Evolutionary conservation across 2,888 invertebrate species (phyloP), one percentile per base, ranked within the genome.

Genomic region (Cyclophora punctaria): DNA sequence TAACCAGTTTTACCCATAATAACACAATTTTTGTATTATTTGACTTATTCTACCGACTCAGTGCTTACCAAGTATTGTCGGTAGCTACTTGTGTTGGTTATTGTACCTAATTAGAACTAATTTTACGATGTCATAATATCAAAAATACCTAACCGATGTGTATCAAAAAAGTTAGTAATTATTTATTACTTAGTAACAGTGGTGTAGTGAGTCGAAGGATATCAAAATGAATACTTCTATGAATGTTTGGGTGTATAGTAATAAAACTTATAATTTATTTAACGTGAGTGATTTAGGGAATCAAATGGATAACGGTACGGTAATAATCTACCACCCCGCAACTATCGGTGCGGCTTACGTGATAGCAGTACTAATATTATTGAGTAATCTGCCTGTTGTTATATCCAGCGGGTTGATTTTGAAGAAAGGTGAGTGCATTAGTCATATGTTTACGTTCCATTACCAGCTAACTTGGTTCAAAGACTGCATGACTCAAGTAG

Each of bases 321-420:
- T 20, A 20, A 20, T 20, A 20, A 20, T 20, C 20, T 20, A 20
- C 20, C 20, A 20, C 20, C 20, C 20, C 20, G 20, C 20, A 20
- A 20, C 20, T 20, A 20, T 20, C 2, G 20, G 20, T 20, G 20
- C 20, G 40, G 90, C 91, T 35, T 91, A 91, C 50, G 62, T 89
- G 7, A 70, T 92, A 45, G 92, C 90, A 4, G 72, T 79, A 2
- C 62, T 92, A 7, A 91, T 92, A 44, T 89, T 92, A 48, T 57
- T 90, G 34, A 80, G 91, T 52, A 93, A 93, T 73, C 70, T 91
- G 37, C 83, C 89, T 4, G 91, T 92, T n/a, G 91, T 92, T 7
- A 75, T 92, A 50, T 92, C 92, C n/a, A 92, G 92, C 71, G 92
- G 91, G 48, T 75, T 92, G 3, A 90, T 92, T 60, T 76, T 92